Conservation (phyloP, 2,113 vertebrate genomes). For the Pithys albifrons region DNA sequence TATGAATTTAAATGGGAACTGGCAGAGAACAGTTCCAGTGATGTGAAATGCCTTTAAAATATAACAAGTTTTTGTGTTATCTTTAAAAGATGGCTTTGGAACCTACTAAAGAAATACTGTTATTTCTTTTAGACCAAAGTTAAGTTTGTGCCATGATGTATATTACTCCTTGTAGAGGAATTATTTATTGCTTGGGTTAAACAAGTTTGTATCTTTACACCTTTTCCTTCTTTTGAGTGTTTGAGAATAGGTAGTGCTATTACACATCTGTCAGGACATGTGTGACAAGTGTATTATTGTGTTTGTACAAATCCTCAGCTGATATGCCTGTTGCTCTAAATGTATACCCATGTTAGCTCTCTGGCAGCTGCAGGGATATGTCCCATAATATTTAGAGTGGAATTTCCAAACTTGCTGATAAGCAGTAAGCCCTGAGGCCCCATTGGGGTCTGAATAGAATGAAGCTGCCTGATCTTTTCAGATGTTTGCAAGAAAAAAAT, state of each 20-base stretch:
- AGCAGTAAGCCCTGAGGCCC: not conserved
- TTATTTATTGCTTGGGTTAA: not conserved
- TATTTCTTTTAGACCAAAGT: not conserved
- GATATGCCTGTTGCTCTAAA: not conserved
- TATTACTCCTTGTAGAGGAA: not conserved
- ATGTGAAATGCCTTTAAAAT: not conserved
- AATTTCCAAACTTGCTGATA: not conserved
- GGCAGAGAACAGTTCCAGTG: not conserved
- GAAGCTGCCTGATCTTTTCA: not conserved
- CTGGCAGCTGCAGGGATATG: not conserved
- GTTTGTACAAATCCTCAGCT: not conserved
- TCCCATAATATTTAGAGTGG: not conserved
- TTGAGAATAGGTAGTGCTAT: not conserved
- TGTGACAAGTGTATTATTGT: not conserved
- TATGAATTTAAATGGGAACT: not conserved
- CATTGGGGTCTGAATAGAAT: not conserved
- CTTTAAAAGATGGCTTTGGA: not conserved
- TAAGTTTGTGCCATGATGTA: not conserved
- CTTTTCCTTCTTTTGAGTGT: not conserved
- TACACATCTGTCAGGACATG: not conserved
- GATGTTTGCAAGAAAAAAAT: rapidly evolving
- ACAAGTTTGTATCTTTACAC: not conserved
- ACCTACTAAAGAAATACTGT: not conserved
- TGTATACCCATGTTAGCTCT: not conserved
- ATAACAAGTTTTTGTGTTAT: not conserved